A percentile compares a stretch with the other conserved stretches of the same genome.
phyloP scores from a whole-genome alignment of 1,140 invertebrate species.

The Ptiloglossa arizonensis region DNA sequence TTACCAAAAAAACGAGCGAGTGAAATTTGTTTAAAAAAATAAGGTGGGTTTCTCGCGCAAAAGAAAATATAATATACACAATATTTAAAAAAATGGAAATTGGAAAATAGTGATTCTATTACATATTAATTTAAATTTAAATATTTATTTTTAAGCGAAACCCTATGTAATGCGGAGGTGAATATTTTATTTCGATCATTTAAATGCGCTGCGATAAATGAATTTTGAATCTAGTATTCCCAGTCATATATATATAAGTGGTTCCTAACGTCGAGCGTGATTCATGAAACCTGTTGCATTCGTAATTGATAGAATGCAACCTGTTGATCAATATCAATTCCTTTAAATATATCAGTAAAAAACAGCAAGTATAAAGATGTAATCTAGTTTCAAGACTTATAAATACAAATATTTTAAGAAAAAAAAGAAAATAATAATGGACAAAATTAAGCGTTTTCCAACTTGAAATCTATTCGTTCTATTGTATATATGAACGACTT shows the following conservation, averaged over 20 bases:
- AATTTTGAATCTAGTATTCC: too few species aligned
- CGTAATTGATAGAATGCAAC: neutral
- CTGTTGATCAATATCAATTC: too few species aligned
- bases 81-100: neutral
- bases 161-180: neutral
- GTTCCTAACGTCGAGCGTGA: neutral
- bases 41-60: neutral
- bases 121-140: too few species aligned
- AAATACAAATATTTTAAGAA: neutral
- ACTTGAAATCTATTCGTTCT: neutral
- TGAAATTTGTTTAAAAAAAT: neutral
- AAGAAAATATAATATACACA: too few species aligned
- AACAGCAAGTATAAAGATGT: too few species aligned
- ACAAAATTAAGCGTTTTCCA: neutral
- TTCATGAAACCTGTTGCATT: neutral
- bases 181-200: neutral
- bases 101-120: neutral
- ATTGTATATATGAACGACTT: neutral
- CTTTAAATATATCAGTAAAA: too few species aligned
- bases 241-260: too few species aligned
- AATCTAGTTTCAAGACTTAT: neutral
- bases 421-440: neutral
- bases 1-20: neutral
- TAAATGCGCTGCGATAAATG: neutral
- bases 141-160: too few species aligned